phyloP scores from a whole-genome alignment of 2,888 invertebrate genomes.

The Diplazon laetatorius region DNA sequence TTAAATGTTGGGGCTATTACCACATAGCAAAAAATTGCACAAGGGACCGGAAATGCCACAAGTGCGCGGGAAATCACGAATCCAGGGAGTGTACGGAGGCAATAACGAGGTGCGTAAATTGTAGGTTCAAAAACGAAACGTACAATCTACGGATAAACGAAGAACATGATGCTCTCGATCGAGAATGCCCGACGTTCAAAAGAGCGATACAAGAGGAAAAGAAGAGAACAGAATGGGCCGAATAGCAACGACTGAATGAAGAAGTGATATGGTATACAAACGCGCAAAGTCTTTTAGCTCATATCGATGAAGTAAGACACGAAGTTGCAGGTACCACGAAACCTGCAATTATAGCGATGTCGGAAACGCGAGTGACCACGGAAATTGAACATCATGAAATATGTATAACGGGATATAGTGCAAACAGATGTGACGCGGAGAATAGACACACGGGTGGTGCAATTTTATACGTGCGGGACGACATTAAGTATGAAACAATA shows the following conservation, averaged over 20 bases:
- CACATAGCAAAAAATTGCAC: conserved; percentile 31
- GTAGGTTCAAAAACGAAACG: conserved; percentile 26
- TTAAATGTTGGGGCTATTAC: too few species aligned
- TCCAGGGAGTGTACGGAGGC: conserved; percentile 35
- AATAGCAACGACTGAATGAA: conserved; percentile 53
- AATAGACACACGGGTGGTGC: conserved; percentile 53
- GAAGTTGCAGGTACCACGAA: conserved; percentile 27
- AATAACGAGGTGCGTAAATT: conserved; percentile 56
- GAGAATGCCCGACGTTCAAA: conserved; percentile 54
- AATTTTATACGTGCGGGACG: conserved; percentile 46
- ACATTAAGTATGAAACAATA: conserved; percentile 43
- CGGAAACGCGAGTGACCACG: background rate
- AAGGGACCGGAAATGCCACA: conserved; percentile 37
- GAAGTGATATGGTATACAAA: conserved; percentile 27
- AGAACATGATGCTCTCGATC: conserved; percentile 21
- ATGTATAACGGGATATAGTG: conserved; percentile 15
- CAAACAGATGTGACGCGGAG: conserved; percentile 42
- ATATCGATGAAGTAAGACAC: conserved; percentile 51
- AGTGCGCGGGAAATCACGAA: conserved; percentile 51
- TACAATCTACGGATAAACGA: conserved; percentile 33
- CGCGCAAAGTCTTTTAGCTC: conserved; percentile 36
- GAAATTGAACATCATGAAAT: conserved; percentile 42
- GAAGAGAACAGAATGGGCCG: conserved; percentile 32
- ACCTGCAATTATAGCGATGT: conserved; percentile 43
- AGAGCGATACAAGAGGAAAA: conserved; percentile 54